Conservation (phyloP, 2,113 vertebrate species). For the Corvus hawaiiensis region DNA sequence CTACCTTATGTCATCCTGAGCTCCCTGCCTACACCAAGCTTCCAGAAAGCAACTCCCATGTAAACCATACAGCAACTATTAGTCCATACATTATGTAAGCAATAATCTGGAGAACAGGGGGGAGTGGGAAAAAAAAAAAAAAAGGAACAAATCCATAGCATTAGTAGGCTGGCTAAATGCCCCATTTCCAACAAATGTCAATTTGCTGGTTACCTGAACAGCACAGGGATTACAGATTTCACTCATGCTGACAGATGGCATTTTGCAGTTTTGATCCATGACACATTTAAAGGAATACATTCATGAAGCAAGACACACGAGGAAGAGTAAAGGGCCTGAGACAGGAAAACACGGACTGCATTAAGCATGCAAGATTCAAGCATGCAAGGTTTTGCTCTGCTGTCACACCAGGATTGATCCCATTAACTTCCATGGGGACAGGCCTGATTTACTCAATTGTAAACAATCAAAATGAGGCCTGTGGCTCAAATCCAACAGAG, state of each 20-base stretch:
- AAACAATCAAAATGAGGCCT: background rate
- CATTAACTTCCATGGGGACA: slow-evolving; percentile 4
- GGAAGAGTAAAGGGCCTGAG: background rate
- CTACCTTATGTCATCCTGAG: background rate
- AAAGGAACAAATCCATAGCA: background rate
- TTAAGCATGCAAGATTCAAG: background rate
- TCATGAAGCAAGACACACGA: background rate
- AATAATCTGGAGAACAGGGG: background rate
- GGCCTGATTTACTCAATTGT: background rate
- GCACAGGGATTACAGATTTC: background rate
- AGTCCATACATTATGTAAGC: background rate
- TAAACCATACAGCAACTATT: background rate
- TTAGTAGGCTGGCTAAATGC: background rate
- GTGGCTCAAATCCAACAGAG: background rate
- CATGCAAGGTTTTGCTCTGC: background rate
- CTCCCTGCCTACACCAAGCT: background rate
- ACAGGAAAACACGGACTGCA: background rate
- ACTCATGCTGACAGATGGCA: slow-evolving; percentile 1
- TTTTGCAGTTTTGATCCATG: background rate
- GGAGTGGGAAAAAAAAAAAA: too few species aligned
- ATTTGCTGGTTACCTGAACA: slow-evolving; percentile 16
- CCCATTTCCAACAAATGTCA: background rate
- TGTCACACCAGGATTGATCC: background rate
- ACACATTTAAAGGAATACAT: background rate
- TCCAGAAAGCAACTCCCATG: background rate